These are phyloP conservation scores for Darevskia nairensis DNA, from an alignment of 2,797 vertebrate genomes.

Conservation along the genomic window DNA sequence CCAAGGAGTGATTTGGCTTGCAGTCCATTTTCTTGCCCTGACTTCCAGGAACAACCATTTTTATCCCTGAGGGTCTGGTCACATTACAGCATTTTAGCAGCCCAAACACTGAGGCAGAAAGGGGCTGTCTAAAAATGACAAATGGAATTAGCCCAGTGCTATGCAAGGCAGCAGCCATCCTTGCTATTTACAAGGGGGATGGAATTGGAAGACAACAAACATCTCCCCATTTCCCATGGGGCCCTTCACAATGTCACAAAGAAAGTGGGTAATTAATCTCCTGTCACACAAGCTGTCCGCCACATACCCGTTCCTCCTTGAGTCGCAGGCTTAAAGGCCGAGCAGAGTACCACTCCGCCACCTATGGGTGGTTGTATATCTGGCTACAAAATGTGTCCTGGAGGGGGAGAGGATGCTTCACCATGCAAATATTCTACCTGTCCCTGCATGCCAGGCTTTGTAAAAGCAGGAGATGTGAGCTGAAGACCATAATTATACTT, in stretches of 20 bases:
- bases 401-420: neutral
- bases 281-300: slow-evolving; percentile 69
- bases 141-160: slow-evolving; percentile 73
- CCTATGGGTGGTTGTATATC: slow-evolving; percentile 48
- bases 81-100: slow-evolving; percentile 63
- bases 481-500: slow-evolving; percentile 54
- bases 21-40: slow-evolving; percentile 32
- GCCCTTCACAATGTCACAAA: slow-evolving; percentile 61
- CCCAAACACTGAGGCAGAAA: slow-evolving; percentile 58
- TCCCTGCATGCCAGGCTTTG: slow-evolving; percentile 15
- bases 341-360: slow-evolving; percentile 51
- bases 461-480: neutral
- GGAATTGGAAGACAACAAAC: slow-evolving; percentile 71
- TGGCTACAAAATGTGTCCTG: neutral
- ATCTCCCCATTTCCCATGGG: slow-evolving; percentile 64
- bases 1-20: neutral
- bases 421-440: neutral
- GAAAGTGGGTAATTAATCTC: slow-evolving; percentile 78
- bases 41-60: slow-evolving; percentile 52
- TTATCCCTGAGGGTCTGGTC: slow-evolving; percentile 53
- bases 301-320: slow-evolving; percentile 49
- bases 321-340: slow-evolving; percentile 14
- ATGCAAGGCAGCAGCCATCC: slow-evolving; percentile 64
- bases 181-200: slow-evolving; percentile 75
- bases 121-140: slow-evolving; percentile 76